Evolutionary conservation across 1,140 invertebrate genomes (phyloP).

Genomic region (Geopemphigus sp.): DNA sequence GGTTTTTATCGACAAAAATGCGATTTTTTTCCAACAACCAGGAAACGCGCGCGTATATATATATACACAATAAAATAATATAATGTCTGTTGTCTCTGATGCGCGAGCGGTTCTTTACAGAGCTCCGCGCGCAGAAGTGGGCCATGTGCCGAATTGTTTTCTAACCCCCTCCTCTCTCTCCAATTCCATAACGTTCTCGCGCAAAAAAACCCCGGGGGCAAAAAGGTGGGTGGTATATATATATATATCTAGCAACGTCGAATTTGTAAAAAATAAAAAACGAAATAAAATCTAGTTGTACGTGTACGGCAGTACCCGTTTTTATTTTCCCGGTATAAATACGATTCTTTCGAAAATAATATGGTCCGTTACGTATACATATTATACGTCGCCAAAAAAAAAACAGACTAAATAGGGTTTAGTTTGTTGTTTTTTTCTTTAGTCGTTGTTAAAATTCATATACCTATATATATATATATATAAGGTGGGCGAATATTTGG

Average conservation of each 20-base stretch:
- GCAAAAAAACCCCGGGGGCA: constrained; percentile 16
- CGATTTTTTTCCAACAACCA: constrained; percentile 31
- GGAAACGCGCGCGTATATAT: no score
- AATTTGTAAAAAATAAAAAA: neutral
- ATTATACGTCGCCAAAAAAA: neutral
- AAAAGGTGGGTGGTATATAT: constrained; percentile 34
- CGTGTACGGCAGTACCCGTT: constrained; percentile 25
- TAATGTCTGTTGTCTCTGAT: constrained; percentile 46
- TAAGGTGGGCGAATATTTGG: constrained; percentile 14
- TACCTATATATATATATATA: neutral
- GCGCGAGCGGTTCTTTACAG: neutral
- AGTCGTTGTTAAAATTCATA: constrained; percentile 30
- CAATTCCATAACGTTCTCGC: no score
- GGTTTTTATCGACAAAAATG: constrained; percentile 42
- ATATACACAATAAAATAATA: neutral
- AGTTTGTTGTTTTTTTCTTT: constrained; percentile 5
- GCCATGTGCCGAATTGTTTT: constrained; percentile 47
- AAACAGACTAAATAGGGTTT: constrained; percentile 36
- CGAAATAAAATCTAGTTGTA: neutral
- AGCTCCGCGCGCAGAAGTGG: constrained; percentile 12
- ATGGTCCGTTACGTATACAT: neutral
- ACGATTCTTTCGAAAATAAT: constrained; percentile 45
- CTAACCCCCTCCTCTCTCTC: neutral
- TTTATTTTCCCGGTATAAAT: constrained; percentile 24
- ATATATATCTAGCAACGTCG: no score